phyloP scores from a whole-genome alignment of 2,113 vertebrate genomes.

The Charadrius vociferus region DNA sequence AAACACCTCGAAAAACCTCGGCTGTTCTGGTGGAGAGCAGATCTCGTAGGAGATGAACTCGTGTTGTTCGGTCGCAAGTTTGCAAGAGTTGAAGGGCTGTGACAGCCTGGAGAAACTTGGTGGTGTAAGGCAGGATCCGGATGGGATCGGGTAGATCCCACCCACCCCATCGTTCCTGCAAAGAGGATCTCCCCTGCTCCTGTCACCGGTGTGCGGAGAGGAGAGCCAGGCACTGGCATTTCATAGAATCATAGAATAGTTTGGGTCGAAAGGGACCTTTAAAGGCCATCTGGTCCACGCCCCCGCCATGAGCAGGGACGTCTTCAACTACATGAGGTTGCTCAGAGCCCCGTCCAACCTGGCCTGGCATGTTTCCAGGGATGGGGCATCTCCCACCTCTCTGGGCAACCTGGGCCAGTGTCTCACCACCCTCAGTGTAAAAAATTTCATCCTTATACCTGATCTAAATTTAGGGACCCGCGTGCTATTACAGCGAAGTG shows the following conservation, averaged over 20 bases:
- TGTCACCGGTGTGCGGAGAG: background rate
- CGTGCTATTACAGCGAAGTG: no score
- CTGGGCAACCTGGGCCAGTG: background rate
- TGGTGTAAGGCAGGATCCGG: background rate
- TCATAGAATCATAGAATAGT: background rate
- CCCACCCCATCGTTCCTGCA: background rate
- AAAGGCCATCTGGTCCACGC: background rate
- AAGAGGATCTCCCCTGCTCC: background rate
- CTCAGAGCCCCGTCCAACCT: background rate
- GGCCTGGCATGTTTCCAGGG: background rate
- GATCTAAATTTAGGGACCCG: background rate
- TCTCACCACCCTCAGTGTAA: background rate
- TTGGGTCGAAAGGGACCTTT: background rate
- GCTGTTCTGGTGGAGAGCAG: background rate
- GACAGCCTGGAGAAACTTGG: background rate
- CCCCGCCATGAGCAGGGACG: background rate
- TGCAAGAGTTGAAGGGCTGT: background rate
- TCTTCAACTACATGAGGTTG: background rate
- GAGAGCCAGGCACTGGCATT: rapidly evolving
- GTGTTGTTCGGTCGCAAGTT: rapidly evolving
- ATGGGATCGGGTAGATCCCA: rapidly evolving
- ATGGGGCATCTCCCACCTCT: background rate
- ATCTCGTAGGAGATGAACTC: background rate
- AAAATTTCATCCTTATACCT: background rate
- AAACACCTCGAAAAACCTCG: background rate